Percentiles rank a stretch among this genome's conserved stretches.
These are phyloP conservation scores for Dolichallabes microphthalmus DNA, from an alignment of 2,113 vertebrate species.

Conservation along the genomic window DNA sequence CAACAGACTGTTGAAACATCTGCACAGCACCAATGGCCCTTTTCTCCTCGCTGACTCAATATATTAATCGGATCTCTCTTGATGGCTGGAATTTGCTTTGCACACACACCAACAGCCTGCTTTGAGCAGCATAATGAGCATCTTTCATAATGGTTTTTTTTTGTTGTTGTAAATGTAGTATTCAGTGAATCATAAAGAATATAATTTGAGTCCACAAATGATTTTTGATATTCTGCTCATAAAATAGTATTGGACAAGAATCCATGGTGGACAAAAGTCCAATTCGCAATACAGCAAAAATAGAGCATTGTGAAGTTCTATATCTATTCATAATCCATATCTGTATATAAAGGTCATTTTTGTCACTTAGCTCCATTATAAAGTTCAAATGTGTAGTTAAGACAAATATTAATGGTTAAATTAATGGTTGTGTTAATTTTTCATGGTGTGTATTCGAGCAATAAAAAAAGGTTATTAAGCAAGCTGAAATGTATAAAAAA, in stretches of 20 bases:
- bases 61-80: constrained; percentile 36
- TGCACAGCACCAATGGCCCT: constrained; percentile 28
- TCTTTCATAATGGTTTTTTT: not conserved
- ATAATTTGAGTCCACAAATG: not conserved
- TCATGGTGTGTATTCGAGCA: not conserved
- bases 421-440: not conserved
- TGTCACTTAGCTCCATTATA: not conserved
- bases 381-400: too few species aligned
- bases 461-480: not conserved
- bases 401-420: not conserved
- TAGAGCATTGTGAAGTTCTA: not conserved
- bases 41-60: constrained; percentile 36
- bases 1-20: constrained; percentile 25
- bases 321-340: not conserved
- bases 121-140: too few species aligned
- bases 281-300: not conserved
- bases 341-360: not conserved
- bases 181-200: not conserved
- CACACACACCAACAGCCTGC: not conserved
- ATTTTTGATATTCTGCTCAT: not conserved
- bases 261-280: not conserved
- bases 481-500: not conserved
- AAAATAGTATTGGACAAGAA: not conserved
- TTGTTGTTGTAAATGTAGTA: not conserved
- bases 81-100: not conserved